Evolutionary conservation across 2,888 invertebrate species (phyloP).

Genomic region (Phyllotreta cruciferae): DNA sequence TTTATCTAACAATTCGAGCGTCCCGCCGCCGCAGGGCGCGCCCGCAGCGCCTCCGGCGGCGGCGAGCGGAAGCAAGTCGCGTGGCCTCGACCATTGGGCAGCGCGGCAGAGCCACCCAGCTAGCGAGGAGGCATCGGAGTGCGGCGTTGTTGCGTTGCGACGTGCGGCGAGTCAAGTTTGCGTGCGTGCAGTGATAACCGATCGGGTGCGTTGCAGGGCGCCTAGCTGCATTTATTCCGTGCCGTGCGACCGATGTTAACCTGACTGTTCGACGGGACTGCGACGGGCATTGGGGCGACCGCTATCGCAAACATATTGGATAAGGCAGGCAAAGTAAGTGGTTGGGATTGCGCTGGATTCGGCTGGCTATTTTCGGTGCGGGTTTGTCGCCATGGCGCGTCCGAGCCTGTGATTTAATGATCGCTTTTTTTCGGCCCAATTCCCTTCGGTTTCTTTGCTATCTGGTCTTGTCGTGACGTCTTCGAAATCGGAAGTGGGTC

Average conservation of each 20-base stretch:
- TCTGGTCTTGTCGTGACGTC: conserved; percentile 26
- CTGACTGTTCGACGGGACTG: conserved; percentile 59
- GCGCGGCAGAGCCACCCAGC: no score
- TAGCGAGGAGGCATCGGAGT: no score
- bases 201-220: conserved; percentile 58
- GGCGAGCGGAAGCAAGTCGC: conserved; percentile 50
- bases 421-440: background rate
- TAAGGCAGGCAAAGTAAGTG: conserved; percentile 59
- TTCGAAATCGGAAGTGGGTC: conserved; percentile 43
- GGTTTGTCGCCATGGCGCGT: conserved; percentile 8
- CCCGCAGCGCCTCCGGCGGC: conserved; percentile 48
- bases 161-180: conserved; percentile 53
- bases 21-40: conserved; percentile 17
- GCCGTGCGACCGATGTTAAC: conserved; percentile 59
- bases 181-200: conserved; percentile 54
- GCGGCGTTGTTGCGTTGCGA: conserved; percentile 41
- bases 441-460: conserved; percentile 2
- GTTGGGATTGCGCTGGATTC: conserved; percentile 4
- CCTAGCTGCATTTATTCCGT: conserved; percentile 54
- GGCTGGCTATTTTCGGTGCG: conserved; percentile 8
- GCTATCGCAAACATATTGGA: conserved; percentile 60
- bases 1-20: no score
- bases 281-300: conserved; percentile 59
- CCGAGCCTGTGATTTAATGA: background rate
- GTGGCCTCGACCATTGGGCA: conserved; percentile 51